Base-by-base conservation (phyloP, 2,888 invertebrate genomes). In the Nemotelus nigrinus region DNA sequence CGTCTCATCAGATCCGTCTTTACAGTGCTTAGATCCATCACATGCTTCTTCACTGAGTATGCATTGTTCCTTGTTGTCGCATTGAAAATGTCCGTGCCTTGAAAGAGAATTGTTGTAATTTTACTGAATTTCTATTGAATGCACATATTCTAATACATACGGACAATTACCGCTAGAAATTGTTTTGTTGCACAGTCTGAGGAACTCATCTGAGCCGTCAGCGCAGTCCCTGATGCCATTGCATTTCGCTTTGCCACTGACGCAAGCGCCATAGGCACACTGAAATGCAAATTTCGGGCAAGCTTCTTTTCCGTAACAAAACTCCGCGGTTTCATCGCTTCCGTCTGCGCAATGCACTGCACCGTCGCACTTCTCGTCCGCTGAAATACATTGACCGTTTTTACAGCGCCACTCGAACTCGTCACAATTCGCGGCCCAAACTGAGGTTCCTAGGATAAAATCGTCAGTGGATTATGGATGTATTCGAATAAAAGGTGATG, bases 181-280 rank as follows among this genome's bases (percentile, higher is more conserved):
- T 3, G 3, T 25, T 57, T 57, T 3, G 57, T 57, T 8, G 57
- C 25, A 25, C 25, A 25, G 25, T 25, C 25, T 25, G 25, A 1
- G 25, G 7, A 39, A 47, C 45, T 80, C 78, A 78, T 79, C 80
- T 1, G 80, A 79, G 41, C 77, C 77, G 71, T 80, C 79, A 25
- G 8, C 58, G 64, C 80, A 80, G 3, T 80, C 78, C 39, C 60
- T 58, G 6, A 50, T 55, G 0, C 77, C 77, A 64, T 80, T 64
- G 80, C 92, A 93, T 68, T 87, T 85, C 0, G 88, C 85, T 10
- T 88, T 88, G 6, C 88, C 87, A 78, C 90, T 89, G 0, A 91
- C 88, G 80, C 92, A 92, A 0, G 90, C 91, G 2, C 91, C 91
- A 81, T 91, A 91, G 0, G 87, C 86, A 82, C 92, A 92, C 58